Conservation (phyloP, 1,140 invertebrate genomes). For the Pseudomyrmex gracilis region DNA sequence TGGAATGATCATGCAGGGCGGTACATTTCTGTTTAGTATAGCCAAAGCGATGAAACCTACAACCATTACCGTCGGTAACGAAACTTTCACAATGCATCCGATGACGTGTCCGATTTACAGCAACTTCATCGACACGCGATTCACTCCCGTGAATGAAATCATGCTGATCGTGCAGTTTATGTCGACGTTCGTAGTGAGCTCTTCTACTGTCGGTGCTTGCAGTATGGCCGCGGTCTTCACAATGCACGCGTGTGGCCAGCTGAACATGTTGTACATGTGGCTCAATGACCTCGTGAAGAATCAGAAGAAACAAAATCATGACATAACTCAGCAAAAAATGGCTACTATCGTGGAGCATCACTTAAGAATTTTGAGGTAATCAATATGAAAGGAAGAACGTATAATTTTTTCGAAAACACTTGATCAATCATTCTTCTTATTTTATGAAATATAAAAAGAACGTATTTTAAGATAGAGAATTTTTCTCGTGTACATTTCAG, state of each 20-base stretch:
- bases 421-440: too few relatives aligned
- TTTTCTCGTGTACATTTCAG: slow-evolving; percentile 55
- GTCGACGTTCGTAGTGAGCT: slow-evolving; percentile 63
- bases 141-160: slow-evolving; percentile 71
- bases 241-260: slow-evolving; percentile 75
- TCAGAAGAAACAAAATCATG: not conserved
- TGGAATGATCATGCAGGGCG: slow-evolving; percentile 44
- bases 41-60: slow-evolving; percentile 19
- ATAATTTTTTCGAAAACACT: not conserved
- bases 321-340: slow-evolving; percentile 58
- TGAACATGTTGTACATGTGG: slow-evolving; percentile 72
- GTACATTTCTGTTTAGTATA: slow-evolving; percentile 49
- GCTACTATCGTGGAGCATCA: slow-evolving; percentile 73
- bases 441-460: too few relatives aligned
- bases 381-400: not conserved
- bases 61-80: not conserved
- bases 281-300: slow-evolving; percentile 38
- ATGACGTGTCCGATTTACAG: slow-evolving; percentile 71
- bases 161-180: slow-evolving; percentile 61
- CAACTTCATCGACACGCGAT: slow-evolving; percentile 62
- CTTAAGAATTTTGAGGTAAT: slow-evolving; percentile 69
- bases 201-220: slow-evolving; percentile 59
- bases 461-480: too few relatives aligned
- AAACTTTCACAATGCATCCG: slow-evolving; percentile 47
- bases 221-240: slow-evolving; percentile 72